A percentile compares a stretch with the other conserved stretches of the same genome.
Conservation (phyloP, 2,113 vertebrate genomes). For the Cinclus mexicanus region DNA sequence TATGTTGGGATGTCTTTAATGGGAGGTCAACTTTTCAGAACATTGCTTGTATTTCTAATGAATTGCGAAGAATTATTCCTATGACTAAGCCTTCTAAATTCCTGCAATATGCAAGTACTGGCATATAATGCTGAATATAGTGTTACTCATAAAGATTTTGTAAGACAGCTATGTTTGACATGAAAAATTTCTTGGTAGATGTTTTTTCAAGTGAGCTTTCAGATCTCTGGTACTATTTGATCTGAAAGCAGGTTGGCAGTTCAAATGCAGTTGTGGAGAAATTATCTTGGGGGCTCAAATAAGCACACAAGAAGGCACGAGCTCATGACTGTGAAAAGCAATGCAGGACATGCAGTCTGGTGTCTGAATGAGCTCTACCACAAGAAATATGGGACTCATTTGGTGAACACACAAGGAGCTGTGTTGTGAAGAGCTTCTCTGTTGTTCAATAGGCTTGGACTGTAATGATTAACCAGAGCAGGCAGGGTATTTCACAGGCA, state of each 20-base stretch:
- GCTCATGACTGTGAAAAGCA: background rate
- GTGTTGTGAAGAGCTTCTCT: background rate
- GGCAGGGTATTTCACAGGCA: background rate
- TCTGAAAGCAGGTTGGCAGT: background rate
- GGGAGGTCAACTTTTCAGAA: background rate
- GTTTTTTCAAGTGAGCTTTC: background rate
- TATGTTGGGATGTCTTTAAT: background rate
- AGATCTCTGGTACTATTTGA: background rate
- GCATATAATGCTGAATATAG: background rate
- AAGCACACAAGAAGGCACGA: background rate
- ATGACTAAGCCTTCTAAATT: slow-evolving; percentile 8
- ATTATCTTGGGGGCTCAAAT: background rate
- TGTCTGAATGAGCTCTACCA: background rate
- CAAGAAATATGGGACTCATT: background rate
- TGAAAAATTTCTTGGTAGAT: background rate
- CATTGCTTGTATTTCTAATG: background rate
- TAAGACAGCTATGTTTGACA: background rate
- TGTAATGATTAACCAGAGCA: background rate
- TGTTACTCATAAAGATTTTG: background rate
- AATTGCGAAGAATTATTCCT: background rate
- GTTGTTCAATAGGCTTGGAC: background rate
- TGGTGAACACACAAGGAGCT: background rate
- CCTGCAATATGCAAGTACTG: slow-evolving; percentile 16
- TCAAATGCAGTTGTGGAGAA: background rate
- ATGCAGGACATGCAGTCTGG: background rate